A percentile compares a stretch with the other conserved stretches of the same genome.
Evolutionary conservation across 2,888 invertebrate genomes (phyloP).

Genomic region (Scaptodrosophila latifasciaeformis): DNA sequence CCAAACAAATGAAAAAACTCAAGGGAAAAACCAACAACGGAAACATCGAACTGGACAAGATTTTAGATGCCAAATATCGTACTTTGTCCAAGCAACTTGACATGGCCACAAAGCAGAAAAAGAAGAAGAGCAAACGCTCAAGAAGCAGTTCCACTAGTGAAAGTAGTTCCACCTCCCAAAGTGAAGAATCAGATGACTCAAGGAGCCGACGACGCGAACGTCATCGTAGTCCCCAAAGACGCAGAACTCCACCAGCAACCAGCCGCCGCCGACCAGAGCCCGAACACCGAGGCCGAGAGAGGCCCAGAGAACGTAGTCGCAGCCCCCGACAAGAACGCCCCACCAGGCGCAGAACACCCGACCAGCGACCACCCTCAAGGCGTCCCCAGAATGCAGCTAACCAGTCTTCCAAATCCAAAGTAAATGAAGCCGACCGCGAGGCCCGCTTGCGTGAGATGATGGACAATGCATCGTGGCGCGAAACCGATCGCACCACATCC

Average conservation of each 20-base stretch:
- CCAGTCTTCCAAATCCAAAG: conserved; percentile 47
- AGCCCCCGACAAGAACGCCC: not conserved
- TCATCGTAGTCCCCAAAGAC: too few relatives aligned
- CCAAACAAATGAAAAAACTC: conserved; percentile 76
- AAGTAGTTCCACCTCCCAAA: too few relatives aligned
- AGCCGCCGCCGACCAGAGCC: not conserved
- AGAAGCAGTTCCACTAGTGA: not conserved
- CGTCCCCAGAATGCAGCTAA: too few relatives aligned
- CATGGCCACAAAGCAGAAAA: conserved; percentile 61
- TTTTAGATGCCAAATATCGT: conserved; percentile 73
- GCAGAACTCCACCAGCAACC: not conserved
- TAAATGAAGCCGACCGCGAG: conserved; percentile 82
- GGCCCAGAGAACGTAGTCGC: not conserved
- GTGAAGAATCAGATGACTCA: too few relatives aligned
- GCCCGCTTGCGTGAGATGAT: conserved; percentile 86
- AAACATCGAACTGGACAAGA: conserved; percentile 68
- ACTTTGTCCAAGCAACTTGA: conserved; percentile 74
- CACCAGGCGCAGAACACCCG: not conserved
- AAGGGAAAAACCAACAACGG: conserved; percentile 74
- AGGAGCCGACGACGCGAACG: too few relatives aligned
- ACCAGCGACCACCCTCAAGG: too few relatives aligned
- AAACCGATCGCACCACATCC: conserved; percentile 80
- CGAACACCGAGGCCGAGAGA: not conserved
- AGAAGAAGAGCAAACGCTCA: conserved; percentile 28
- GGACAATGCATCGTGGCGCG: conserved; percentile 84